Percentiles rank a stretch among this genome's conserved stretches.
phyloP scores from a whole-genome alignment of 30 jellyfish, hydroid and myxozoan species.

The Cassiopea xamachana region DNA sequence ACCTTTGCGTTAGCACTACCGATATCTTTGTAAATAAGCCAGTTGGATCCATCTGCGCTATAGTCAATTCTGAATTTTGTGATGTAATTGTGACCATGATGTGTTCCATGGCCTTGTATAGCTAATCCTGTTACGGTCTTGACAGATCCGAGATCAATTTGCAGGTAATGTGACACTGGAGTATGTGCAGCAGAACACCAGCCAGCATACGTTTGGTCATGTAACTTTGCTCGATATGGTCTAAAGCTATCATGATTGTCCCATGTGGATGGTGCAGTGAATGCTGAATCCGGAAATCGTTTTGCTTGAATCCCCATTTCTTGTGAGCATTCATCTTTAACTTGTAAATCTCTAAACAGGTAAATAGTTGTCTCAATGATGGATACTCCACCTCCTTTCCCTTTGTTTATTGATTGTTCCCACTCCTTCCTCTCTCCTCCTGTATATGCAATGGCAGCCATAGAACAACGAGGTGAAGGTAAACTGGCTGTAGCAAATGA shows the following conservation, averaged over 20 bases:
- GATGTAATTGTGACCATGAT: neutral
- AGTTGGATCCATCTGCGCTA: conserved; percentile 9
- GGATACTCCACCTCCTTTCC: neutral
- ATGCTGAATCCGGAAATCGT: conserved; percentile 38
- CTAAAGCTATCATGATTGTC: neutral
- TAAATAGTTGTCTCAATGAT: conserved; percentile 3
- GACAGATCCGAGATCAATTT: conserved; percentile 44
- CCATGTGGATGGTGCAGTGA: conserved; percentile 27
- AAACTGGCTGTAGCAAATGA: conserved; percentile 28
- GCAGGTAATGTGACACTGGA: conserved; percentile 41
- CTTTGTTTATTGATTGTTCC: conserved; percentile 27
- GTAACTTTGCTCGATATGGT: conserved; percentile 38
- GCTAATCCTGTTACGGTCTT: conserved; percentile 42
- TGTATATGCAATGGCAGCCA: conserved; percentile 51
- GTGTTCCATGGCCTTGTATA: conserved; percentile 20
- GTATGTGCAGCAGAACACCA: conserved; percentile 39
- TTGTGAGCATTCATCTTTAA: conserved; percentile 43
- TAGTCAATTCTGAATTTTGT: conserved; percentile 17
- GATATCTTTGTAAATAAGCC: conserved; percentile 19
- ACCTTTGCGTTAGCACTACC: neutral
- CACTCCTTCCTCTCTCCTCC: conserved; percentile 47
- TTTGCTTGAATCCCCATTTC: conserved; percentile 52
- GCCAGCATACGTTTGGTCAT: neutral
- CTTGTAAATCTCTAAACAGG: conserved; percentile 25
- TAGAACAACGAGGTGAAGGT: neutral